Evolutionary conservation across 1,140 invertebrate genomes (phyloP), one percentile per base, ranked within the genome.

Genomic region (Drosophila carrolli): DNA sequence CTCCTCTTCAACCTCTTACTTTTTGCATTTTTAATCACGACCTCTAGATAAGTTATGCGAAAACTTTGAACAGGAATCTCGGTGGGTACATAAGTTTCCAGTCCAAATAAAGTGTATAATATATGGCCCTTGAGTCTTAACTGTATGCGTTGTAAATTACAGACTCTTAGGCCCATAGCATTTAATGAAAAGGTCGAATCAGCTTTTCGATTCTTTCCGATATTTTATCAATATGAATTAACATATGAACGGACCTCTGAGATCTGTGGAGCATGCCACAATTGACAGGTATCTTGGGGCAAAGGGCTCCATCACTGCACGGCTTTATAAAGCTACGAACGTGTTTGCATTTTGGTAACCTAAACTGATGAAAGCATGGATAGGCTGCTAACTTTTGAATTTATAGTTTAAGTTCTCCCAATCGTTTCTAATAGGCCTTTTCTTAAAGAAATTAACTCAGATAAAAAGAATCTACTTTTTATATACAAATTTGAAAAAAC

Each of bases 71-170:
- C 14, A 16, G 19, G 32, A 41, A 47, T 57, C 38, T 48, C 44
- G 13, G 8, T 32, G 54, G 47, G 67, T 73, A 59, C 78, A 73
- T 81, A 61, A 70, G 78, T 46, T 60, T 67, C 46, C 40, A 75
- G 63, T 50, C 53, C 82, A 63, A 51, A 86, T 85, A 85, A 85
- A 85, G 84, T 85, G 9, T 48, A 61, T 81, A 86, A 81, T 66
- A 78, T 81, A 85, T 75, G 78, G 38, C 19, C 56, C 23, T 61
- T 55, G 71, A 56, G 80, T 62, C 71, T 76, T 88, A 88, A 88
- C 83, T 88, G 83, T 88, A 88, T 48, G 83, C 67, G 67, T 81
- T 80, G 83, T 88, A 88, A 88, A 88, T 88, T 88, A 88, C 83
- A 16, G 23, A 19, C 29, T 60, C 61, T 80, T 56, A 84, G 81